Evolutionary conservation across 2,797 vertebrate species (phyloP).

Genomic region (Chloroceryle inda): DNA sequence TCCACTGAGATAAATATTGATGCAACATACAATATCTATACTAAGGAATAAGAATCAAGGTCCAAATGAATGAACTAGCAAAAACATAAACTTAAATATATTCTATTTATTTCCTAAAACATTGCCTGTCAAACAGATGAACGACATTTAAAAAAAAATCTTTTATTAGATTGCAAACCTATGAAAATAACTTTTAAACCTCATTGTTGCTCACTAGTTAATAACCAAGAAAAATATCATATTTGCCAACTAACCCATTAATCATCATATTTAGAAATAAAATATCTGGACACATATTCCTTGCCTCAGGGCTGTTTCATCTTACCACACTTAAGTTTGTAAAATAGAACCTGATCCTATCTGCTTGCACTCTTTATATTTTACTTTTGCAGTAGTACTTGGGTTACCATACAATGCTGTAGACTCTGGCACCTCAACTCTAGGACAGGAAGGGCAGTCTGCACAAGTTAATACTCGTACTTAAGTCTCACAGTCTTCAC

Average conservation of each 20-base stretch:
- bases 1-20: conserved; percentile 2
- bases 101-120: conserved; percentile 48
- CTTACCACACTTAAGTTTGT: conserved; percentile 29
- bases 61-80: conserved; percentile 26
- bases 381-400: conserved; percentile 12
- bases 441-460: conserved; percentile 14
- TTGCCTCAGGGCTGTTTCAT: conserved; percentile 52
- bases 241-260: conserved; percentile 47
- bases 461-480: background rate
- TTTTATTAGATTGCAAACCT: conserved; percentile 30
- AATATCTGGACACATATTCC: conserved; percentile 37
- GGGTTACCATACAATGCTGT: background rate
- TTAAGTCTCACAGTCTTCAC: background rate
- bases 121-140: conserved; percentile 21
- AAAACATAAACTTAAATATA: conserved; percentile 12
- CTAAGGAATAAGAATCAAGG: background rate
- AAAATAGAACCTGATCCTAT: background rate
- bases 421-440: background rate
- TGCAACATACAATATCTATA: background rate
- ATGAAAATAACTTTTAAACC: conserved; percentile 52
- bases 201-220: conserved; percentile 43
- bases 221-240: conserved; percentile 42
- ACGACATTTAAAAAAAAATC: conserved; percentile 17
- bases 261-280: conserved; percentile 55
- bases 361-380: conserved; percentile 19